Base-by-base conservation (phyloP, 1,140 invertebrate species). In the Daktulosphaira vitifoliae region DNA sequence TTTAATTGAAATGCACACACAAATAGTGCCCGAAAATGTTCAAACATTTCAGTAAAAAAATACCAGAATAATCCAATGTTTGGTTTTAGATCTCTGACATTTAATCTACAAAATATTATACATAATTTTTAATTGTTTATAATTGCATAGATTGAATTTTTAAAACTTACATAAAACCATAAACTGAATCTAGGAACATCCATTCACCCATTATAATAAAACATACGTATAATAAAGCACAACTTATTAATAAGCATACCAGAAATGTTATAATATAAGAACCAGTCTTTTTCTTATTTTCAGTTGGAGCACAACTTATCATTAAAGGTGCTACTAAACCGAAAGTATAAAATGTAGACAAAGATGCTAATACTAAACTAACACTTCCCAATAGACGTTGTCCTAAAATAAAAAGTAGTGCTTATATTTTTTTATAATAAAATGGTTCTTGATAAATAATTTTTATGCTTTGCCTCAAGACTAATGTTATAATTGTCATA, bases 21-120 rank as follows among this genome's bases (percentile, higher is more conserved):
- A 78, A 99, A 99, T 68, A 99, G 84, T 65, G 86, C 79, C 53
- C 92, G 82, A 72, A 99, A 99, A 76, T 99, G 96, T 71, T 99
- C 95, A 81, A 99, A 99, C 91, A 99, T 96, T 80, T 99, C 96
- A 0, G 93, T 97, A 73, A 99, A 99, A 75, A 99, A 99, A 74
- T 99, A 99, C 96, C 96, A 99, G 75, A 97, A 99, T 0, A 99
- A 77, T 3, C 96, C 96, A 71, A 97, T 90, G 73, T 98, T 99
- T 22, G 96, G 96, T 69, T 91, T 88, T 49, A 98, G 78, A 78
- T 99, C 95, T 22, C 91, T 90, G 20, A 96, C 91, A 49, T 82
- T 82, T 59, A 90, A 80, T 73, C 85, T 88, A 76, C n/a, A n/a
- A 66, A 79, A 79, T 70, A 69, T 69, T 69, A 67, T 68, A 5